phyloP scores from a whole-genome alignment of 2,888 invertebrate species.

The Sericinus montela region DNA sequence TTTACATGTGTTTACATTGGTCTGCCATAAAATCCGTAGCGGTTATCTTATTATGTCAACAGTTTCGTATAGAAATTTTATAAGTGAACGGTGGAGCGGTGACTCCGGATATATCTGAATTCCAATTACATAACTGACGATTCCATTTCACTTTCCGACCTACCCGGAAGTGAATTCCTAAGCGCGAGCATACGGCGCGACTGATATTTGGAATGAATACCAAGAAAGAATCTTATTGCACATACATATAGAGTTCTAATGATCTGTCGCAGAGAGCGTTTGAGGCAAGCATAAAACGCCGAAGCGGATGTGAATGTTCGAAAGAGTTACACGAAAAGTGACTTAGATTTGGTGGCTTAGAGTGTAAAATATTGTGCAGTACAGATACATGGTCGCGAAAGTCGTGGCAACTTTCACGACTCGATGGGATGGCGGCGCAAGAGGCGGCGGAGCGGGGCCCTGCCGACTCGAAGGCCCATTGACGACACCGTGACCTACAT shows the following conservation, averaged over 20 bases:
- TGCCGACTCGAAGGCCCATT: slow-evolving; percentile 71
- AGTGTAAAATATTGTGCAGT: slow-evolving; percentile 57
- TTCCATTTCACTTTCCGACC: slow-evolving; percentile 79
- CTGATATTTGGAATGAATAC: slow-evolving; percentile 48
- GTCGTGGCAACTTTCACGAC: slow-evolving; percentile 77
- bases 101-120: slow-evolving; percentile 79
- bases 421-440: slow-evolving; percentile 69
- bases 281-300: slow-evolving; percentile 62
- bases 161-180: slow-evolving; percentile 80
- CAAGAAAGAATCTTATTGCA: slow-evolving; percentile 45
- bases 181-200: slow-evolving; percentile 74
- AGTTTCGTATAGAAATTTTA: slow-evolving; percentile 68
- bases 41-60: slow-evolving; percentile 68
- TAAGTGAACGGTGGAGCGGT: slow-evolving; percentile 74
- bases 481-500: slow-evolving; percentile 79
- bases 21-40: slow-evolving; percentile 32
- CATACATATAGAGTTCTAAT: slow-evolving; percentile 40
- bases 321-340: slow-evolving; percentile 54
- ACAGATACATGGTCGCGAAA: slow-evolving; percentile 65
- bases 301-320: slow-evolving; percentile 74
- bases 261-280: slow-evolving; percentile 46
- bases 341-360: slow-evolving; percentile 62
- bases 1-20: background rate
- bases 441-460: slow-evolving; percentile 57
- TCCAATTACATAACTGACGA: slow-evolving; percentile 79